Evolutionary conservation across 1,140 invertebrate genomes (phyloP).

Genomic region (Trialeurodes vaporariorum): DNA sequence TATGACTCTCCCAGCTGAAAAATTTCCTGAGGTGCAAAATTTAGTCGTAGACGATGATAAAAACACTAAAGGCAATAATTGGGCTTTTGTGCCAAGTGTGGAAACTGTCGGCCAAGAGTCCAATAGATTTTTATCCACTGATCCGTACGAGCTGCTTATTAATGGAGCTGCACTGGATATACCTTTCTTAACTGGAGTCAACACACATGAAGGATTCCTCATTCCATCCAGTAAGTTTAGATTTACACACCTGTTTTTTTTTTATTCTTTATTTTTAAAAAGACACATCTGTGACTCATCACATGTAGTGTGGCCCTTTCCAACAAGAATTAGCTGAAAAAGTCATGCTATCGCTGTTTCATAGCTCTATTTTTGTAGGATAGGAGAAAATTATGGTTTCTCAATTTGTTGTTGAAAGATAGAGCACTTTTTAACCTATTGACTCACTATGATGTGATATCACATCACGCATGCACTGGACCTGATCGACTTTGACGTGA

Average conservation of each 20-base stretch:
- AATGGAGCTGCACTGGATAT: not conserved
- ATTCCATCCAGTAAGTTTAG: constrained; percentile 38
- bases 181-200: constrained; percentile 43
- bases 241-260: constrained; percentile 8
- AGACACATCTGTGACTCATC: not conserved
- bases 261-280: not conserved
- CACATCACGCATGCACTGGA: too few relatives aligned
- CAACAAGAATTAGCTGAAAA: too few relatives aligned
- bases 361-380: too few relatives aligned
- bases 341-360: too few relatives aligned
- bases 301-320: not conserved
- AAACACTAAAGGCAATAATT: not conserved
- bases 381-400: too few relatives aligned
- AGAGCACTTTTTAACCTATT: not conserved
- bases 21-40: not conserved
- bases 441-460: too few relatives aligned
- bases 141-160: not conserved
- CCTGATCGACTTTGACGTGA: too few relatives aligned
- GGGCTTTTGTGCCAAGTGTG: not conserved
- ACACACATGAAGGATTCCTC: constrained; percentile 42
- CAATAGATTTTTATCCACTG: not conserved
- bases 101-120: constrained; percentile 23
- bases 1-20: not conserved
- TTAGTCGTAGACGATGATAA: not conserved
- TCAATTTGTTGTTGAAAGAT: too few relatives aligned